Conservation (phyloP, 2,113 vertebrate species). For the Leucosticte australis region DNA sequence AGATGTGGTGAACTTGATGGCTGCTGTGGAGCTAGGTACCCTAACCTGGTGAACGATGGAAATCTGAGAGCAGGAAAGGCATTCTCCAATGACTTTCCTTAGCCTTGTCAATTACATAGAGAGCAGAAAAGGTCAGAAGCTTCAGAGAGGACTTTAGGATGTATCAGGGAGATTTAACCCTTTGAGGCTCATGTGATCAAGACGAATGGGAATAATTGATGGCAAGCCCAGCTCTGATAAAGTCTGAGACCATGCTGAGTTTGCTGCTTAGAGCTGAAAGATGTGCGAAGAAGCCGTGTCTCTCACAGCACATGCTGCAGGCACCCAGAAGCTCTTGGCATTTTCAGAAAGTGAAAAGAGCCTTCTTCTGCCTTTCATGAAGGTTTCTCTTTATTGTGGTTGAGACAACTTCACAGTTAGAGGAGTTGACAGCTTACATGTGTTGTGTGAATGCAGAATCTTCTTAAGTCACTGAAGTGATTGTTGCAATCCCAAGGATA, state of each 20-base stretch:
- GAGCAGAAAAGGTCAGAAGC: not conserved
- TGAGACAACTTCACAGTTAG: constrained; percentile 18
- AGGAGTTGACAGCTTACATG: constrained; percentile 24
- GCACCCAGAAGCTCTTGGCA: not conserved
- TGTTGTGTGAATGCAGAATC: constrained; percentile 17
- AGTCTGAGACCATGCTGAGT: not conserved
- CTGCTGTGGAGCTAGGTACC: not conserved
- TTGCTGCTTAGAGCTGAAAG: not conserved
- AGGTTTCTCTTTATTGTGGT: constrained; percentile 19
- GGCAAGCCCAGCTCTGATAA: not conserved
- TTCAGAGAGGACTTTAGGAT: not conserved
- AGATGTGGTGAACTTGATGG: not conserved
- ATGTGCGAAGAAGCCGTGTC: not conserved
- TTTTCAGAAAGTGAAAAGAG: constrained; percentile 46
- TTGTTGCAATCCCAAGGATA: not conserved
- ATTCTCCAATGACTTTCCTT: not conserved
- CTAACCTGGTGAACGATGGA: not conserved
- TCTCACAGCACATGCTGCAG: not conserved
- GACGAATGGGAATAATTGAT: not conserved
- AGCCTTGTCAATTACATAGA: not conserved
- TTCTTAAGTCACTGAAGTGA: not conserved
- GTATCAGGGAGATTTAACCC: not conserved
- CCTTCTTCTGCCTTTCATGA: constrained; percentile 13
- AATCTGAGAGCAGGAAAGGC: not conserved
- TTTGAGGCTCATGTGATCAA: not conserved